These are phyloP conservation scores for Bucco capensis DNA, from an alignment of 2,113 vertebrate genomes.

Conservation along the genomic window DNA sequence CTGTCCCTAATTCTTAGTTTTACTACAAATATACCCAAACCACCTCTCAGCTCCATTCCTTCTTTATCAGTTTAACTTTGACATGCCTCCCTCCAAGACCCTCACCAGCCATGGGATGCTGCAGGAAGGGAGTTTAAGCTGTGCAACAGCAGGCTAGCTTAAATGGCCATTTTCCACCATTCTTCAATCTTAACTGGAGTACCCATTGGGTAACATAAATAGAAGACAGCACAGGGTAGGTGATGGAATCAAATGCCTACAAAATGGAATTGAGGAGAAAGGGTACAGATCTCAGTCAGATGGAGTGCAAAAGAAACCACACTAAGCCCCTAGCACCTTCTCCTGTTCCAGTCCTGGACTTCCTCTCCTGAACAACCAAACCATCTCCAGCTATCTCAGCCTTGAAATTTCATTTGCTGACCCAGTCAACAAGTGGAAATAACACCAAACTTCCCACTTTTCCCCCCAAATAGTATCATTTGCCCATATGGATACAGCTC, in stretches of 20 bases:
- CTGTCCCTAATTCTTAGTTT: not conserved
- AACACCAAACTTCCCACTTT: not conserved
- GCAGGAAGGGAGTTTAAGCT: not conserved
- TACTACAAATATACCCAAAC: not conserved
- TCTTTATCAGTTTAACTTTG: not conserved
- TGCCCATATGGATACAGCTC: not conserved
- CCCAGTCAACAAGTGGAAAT: not conserved
- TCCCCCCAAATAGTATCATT: not conserved
- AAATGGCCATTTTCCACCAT: not conserved
- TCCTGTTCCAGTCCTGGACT: not conserved
- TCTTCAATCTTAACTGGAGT: not conserved
- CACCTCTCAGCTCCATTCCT: not conserved
- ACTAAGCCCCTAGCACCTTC: not conserved
- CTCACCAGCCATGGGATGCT: not conserved
- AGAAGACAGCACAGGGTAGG: not conserved
- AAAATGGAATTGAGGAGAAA: not conserved
- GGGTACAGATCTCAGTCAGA: not conserved
- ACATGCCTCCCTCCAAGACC: not conserved
- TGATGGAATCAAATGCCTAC: not conserved
- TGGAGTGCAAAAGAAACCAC: not conserved
- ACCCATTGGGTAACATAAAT: not conserved
- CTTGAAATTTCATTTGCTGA: not conserved
- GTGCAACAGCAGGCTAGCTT: not conserved
- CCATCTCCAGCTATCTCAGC: not conserved
- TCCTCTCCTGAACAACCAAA: not conserved